Conservation (phyloP, 2,888 invertebrate species). For the Rambutsinella grinnellia region DNA sequence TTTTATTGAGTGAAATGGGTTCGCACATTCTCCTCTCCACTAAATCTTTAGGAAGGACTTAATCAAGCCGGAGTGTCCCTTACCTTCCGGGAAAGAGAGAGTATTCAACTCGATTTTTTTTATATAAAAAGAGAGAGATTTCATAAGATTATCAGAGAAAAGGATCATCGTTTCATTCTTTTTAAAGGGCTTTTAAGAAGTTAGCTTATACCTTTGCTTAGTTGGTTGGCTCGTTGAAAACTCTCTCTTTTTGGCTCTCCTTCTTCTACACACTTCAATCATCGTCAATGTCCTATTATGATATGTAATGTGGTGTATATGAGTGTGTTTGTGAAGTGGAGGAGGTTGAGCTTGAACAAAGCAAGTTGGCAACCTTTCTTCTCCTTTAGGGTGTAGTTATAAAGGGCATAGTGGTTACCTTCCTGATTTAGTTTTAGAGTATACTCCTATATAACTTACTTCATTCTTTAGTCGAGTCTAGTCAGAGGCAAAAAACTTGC, state of each 20-base stretch:
- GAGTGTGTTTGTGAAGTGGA: background rate
- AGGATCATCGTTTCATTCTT: background rate
- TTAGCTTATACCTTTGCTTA: slow-evolving; percentile 13
- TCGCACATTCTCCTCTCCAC: no score
- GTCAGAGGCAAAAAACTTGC: no score
- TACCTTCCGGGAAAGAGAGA: no score
- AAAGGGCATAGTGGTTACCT: no score
- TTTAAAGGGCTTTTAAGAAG: slow-evolving; percentile 28
- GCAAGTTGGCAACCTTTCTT: slow-evolving; percentile 23
- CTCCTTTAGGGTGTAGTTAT: slow-evolving; percentile 1
- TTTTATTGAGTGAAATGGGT: no score
- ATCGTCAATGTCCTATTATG: slow-evolving; percentile 28
- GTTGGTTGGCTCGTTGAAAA: slow-evolving; percentile 12
- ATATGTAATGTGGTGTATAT: slow-evolving; percentile 32
- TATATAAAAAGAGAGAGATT: no score
- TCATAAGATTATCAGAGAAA: slow-evolving; percentile 1
- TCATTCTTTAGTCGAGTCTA: no score
- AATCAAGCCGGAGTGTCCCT: no score
- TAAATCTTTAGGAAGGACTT: no score
- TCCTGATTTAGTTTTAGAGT: no score
- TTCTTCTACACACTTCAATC: slow-evolving; percentile 40
- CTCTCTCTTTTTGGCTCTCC: slow-evolving; percentile 11
- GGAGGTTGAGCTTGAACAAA: slow-evolving; percentile 1
- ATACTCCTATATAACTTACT: no score
- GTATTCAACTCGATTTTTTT: no score